Conservation (phyloP, 2,797 vertebrate genomes). For the Epinephelus coioides region DNA sequence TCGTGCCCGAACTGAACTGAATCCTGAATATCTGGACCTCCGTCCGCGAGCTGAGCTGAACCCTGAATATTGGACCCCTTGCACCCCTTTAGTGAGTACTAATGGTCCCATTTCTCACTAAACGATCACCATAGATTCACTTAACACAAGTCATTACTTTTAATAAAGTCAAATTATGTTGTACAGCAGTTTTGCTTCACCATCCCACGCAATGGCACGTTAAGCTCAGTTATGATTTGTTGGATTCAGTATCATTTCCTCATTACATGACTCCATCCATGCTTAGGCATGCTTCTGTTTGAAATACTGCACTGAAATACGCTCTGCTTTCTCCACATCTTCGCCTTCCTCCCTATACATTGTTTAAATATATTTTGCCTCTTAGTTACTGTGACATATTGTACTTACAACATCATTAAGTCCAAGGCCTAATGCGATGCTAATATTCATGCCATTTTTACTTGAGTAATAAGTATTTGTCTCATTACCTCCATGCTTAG, state of each 20-base stretch:
- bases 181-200: constrained; percentile 32
- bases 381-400: constrained; percentile 72
- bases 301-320: constrained; percentile 24
- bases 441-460: constrained; percentile 81
- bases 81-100: constrained; percentile 91
- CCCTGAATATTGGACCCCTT: constrained; percentile 90
- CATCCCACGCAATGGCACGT: constrained; percentile 40
- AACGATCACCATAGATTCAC: constrained; percentile 63
- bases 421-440: constrained; percentile 69
- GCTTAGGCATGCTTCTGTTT: constrained; percentile 34
- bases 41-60: constrained; percentile 89
- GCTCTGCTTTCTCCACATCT: constrained; percentile 32
- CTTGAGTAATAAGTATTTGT: constrained; percentile 82
- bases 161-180: constrained; percentile 42
- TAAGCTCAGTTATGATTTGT: constrained; percentile 40
- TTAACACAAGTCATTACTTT: constrained; percentile 51
- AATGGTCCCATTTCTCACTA: constrained; percentile 60
- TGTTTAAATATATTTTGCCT: constrained; percentile 61
- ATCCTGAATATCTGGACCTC: constrained; percentile 90
- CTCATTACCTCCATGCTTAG: constrained; percentile 81
- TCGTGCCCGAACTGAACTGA: constrained; percentile 89
- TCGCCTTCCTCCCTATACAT: constrained; percentile 19
- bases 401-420: constrained; percentile 79
- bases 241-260: constrained; percentile 39
- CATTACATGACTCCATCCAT: constrained; percentile 46